These are phyloP conservation scores for Cosmia pyralina DNA, from an alignment of 2,888 invertebrate genomes.

Conservation along the genomic window DNA sequence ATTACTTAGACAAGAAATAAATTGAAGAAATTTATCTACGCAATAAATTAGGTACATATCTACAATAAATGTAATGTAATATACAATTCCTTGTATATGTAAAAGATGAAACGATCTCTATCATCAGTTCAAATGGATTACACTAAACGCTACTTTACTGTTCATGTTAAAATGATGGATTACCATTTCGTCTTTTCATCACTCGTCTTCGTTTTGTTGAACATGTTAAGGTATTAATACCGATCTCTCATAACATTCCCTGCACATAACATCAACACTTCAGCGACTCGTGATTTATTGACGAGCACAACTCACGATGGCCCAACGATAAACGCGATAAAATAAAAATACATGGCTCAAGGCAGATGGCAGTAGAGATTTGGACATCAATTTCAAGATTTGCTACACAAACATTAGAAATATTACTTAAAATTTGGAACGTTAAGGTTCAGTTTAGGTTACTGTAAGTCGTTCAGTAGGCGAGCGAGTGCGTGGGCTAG, in stretches of 20 bases:
- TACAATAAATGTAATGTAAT: conserved; percentile 35
- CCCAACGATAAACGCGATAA: conserved; percentile 78
- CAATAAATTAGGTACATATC: conserved; percentile 41
- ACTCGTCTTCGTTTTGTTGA: conserved; percentile 41
- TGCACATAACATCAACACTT: conserved; percentile 69
- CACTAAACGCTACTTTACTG: conserved; percentile 31
- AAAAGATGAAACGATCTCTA: conserved; percentile 42
- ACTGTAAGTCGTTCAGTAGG: conserved; percentile 67
- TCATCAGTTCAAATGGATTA: conserved; percentile 42
- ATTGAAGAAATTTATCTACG: conserved; percentile 43
- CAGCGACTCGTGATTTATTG: conserved; percentile 70
- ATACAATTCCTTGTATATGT: conserved; percentile 31
- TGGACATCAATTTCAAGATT: conserved; percentile 85
- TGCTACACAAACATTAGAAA: conserved; percentile 61
- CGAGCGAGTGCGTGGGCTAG: conserved; percentile 82
- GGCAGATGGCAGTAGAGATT: conserved; percentile 85
- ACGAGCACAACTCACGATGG: conserved; percentile 73
- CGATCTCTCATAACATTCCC: conserved; percentile 69
- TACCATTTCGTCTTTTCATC: conserved; percentile 56
- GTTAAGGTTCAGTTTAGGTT: conserved; percentile 69
- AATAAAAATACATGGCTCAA: conserved; percentile 84
- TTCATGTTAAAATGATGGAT: conserved; percentile 49
- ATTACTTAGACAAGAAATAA: conserved; percentile 48
- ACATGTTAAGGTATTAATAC: conserved; percentile 56
- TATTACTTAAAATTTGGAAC: conserved; percentile 60